Evolutionary conservation across 1,140 invertebrate species (phyloP), one percentile per base, ranked within the genome.

Genomic region (Lordiphosa stackelbergi): DNA sequence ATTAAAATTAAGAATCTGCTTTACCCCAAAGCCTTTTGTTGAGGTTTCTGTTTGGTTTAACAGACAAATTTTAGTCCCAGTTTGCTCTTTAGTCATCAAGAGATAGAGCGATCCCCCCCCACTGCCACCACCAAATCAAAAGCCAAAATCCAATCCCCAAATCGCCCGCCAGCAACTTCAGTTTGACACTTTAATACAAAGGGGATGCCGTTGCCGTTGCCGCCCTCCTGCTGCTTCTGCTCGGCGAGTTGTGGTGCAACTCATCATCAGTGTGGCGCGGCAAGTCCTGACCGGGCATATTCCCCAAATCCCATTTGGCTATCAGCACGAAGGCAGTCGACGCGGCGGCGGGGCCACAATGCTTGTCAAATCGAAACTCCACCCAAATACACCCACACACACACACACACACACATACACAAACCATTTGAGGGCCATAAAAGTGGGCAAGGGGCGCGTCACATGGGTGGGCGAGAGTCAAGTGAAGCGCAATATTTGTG

Each of bases 241-340:
- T 35, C 13, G 16, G 8, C n/a, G 11, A 22, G 12, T 40, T 19
- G 24, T 16, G 13, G 35, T 24, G 12, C 13, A 38, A 43, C 40
- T 31, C 62, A 41, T 38, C 40, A 53, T 53, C 49, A 54, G 19
- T 58, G 54, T 48, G 24, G 24, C 24, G 24, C 24, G 24, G 24
- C 24, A 31, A 31, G 28, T 31, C 28, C 28, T 31, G 28, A 31
- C 55, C 47, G 11, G 49, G 43, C 53, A 57, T 68, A 79, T 71
- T 79, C 75, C 75, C 75, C 71, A 72, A 83, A 69, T 81, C 75
- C 75, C 75, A 65, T 71, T 81, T 64, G 75, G 75, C 75, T 75
- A 81, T 81, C 75, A 81, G 71, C 75, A 74, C 34, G 43, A 43
- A 24, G 41, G 42, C 54, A 68, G 40, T 55, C 34, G 3, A n/a